These are phyloP conservation scores for Phymanthus crucifer DNA, from an alignment of 92 coral and sea anemone genomes.

Conservation along the genomic window DNA sequence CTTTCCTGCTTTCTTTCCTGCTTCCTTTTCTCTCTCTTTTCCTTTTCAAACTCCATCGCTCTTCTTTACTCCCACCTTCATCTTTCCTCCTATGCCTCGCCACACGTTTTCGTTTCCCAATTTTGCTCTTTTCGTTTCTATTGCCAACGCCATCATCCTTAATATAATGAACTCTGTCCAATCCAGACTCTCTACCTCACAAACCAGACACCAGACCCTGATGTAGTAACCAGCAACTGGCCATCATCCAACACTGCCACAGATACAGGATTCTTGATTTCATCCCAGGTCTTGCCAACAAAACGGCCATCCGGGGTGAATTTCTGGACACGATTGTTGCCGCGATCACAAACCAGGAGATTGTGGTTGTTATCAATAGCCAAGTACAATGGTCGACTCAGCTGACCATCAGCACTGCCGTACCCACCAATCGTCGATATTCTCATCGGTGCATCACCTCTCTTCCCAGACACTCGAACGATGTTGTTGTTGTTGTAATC, in stretches of 20 bases:
- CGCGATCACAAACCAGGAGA: conserved; percentile 40
- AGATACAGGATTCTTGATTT: not conserved
- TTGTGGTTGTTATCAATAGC: conserved; percentile 25
- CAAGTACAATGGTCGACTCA: not conserved
- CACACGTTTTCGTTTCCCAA: no score
- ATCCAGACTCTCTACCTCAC: not conserved
- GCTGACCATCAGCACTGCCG: no score
- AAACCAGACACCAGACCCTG: not conserved
- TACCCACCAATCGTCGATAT: not conserved
- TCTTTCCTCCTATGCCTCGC: no score
- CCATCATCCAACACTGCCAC: conserved; percentile 17
- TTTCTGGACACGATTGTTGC: conserved; percentile 32
- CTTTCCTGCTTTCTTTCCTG: no score
- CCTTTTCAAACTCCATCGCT: no score
- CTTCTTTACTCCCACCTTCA: no score
- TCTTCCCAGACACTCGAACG: conserved; percentile 19
- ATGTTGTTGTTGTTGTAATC: not conserved
- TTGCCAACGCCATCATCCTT: no score
- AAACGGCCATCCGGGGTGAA: conserved; percentile 50
- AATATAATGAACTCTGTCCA: no score
- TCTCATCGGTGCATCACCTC: conserved; percentile 3
- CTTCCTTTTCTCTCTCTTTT: no score
- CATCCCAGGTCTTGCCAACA: conserved; percentile 28
- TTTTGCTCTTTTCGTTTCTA: no score
- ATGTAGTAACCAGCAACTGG: conserved; percentile 8